phyloP scores from a whole-genome alignment of 2,113 vertebrate species.

The Atlantisia rogersi region DNA sequence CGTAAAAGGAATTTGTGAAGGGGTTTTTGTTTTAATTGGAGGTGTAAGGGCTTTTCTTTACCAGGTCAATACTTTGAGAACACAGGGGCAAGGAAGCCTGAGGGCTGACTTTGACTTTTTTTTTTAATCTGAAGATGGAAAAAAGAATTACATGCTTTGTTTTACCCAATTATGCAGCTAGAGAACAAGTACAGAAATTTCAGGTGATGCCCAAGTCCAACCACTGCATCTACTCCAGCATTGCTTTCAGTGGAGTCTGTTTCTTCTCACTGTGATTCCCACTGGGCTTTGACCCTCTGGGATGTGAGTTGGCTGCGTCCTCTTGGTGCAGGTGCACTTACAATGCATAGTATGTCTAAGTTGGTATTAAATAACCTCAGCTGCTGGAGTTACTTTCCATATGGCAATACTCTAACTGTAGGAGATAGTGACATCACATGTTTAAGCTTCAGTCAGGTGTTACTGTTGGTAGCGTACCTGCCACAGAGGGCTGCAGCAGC shows the following conservation, averaged over 20 bases:
- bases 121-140: not conserved
- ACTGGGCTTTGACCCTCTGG: not conserved
- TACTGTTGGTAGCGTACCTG: not conserved
- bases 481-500: not conserved
- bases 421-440: not conserved
- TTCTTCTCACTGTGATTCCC: not conserved
- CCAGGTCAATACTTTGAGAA: not conserved
- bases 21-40: not conserved
- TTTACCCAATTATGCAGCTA: not conserved
- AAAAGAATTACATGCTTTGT: not conserved
- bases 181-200: not conserved
- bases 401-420: not conserved
- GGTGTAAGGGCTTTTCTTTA: not conserved
- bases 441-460: not conserved
- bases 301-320: not conserved
- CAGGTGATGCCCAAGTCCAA: not conserved
- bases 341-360: not conserved
- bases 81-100: not conserved
- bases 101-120: not conserved
- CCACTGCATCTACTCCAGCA: not conserved
- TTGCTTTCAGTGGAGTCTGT: not conserved
- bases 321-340: not conserved
- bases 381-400: not conserved
- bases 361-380: not conserved
- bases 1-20: not conserved